Evolutionary conservation across 2,797 vertebrate species (phyloP).

Genomic region (Xiphorhynchus erythropygius): DNA sequence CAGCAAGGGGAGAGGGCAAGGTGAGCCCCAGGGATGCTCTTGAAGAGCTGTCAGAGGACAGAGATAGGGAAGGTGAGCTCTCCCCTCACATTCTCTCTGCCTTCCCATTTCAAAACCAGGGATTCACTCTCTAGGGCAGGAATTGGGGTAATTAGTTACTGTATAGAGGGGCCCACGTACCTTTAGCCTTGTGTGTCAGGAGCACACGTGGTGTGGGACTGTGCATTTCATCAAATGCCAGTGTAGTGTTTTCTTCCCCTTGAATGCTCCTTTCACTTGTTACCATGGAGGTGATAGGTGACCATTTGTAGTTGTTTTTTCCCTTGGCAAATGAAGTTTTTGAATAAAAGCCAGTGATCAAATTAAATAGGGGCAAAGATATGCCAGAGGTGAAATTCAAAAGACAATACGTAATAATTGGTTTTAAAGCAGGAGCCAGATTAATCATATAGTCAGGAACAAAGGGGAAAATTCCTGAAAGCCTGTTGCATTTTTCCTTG

Average conservation of each 20-base stretch:
- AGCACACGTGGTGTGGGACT: neutral
- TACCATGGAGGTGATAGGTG: conserved; percentile 55
- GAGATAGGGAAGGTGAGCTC: neutral
- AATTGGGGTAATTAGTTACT: neutral
- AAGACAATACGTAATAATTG: conserved; percentile 78
- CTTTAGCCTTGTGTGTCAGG: rapidly evolving
- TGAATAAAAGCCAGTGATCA: conserved; percentile 75
- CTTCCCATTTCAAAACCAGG: neutral
- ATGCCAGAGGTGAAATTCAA: conserved; percentile 74
- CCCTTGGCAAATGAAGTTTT: conserved; percentile 72
- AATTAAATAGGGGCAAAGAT: conserved; percentile 75
- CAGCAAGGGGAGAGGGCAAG: neutral
- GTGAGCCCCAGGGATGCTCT: neutral
- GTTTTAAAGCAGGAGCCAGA: conserved; percentile 72
- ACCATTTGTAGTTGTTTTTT: conserved; percentile 57
- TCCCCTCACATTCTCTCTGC: neutral
- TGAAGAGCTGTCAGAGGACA: neutral
- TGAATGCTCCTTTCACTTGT: conserved; percentile 8
- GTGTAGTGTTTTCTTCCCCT: conserved; percentile 2
- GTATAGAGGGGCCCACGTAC: neutral
- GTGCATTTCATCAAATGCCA: neutral
- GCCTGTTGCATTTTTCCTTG: neutral
- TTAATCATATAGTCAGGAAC: conserved; percentile 68
- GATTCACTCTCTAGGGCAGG: rapidly evolving
- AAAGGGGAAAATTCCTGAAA: conserved; percentile 49